Evolutionary conservation across 2,888 invertebrate species (phyloP).

Genomic region (Cetonia aurata): DNA sequence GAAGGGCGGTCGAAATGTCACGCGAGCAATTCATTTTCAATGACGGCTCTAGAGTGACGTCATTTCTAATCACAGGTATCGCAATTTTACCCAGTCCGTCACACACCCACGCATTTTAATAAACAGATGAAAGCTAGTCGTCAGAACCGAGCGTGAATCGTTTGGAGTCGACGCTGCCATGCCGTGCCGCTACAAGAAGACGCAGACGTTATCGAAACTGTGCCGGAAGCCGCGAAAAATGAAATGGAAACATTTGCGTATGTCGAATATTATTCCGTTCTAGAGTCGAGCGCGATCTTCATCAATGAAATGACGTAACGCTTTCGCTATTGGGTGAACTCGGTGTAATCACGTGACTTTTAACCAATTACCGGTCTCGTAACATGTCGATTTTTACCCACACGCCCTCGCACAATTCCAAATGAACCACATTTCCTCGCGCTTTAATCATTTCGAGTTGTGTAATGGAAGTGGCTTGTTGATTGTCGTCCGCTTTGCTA

Average conservation of each 20-base stretch:
- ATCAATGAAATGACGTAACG: conserved; percentile 71
- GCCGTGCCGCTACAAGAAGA: conserved; percentile 9
- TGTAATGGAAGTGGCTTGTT: conserved; percentile 42
- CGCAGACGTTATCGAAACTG: not conserved
- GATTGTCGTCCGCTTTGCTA: conserved; percentile 25
- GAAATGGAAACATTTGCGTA: conserved; percentile 7
- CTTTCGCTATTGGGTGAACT: conserved; percentile 60
- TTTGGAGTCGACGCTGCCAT: conserved; percentile 25
- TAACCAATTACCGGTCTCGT: conserved; percentile 59
- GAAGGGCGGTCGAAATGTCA: conserved; percentile 48
- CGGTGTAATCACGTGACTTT: conserved; percentile 64
- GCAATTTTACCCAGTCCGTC: conserved; percentile 53
- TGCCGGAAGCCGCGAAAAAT: conserved; percentile 31
- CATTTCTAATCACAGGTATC: conserved; percentile 55
- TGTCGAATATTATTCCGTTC: conserved; percentile 35
- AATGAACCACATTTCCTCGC: conserved; percentile 43
- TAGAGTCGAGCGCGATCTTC: conserved; percentile 47
- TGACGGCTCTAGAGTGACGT: conserved; percentile 57
- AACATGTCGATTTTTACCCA: conserved; percentile 56
- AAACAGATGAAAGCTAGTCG: conserved; percentile 32
- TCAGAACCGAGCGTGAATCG: not conserved
- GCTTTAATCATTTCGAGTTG: conserved; percentile 57
- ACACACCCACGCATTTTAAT: conserved; percentile 50
- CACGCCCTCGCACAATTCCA: conserved; percentile 55
- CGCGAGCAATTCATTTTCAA: conserved; percentile 53